Conservation (phyloP, 2,113 vertebrate species). For the Xiphorhynchus elegans region DNA sequence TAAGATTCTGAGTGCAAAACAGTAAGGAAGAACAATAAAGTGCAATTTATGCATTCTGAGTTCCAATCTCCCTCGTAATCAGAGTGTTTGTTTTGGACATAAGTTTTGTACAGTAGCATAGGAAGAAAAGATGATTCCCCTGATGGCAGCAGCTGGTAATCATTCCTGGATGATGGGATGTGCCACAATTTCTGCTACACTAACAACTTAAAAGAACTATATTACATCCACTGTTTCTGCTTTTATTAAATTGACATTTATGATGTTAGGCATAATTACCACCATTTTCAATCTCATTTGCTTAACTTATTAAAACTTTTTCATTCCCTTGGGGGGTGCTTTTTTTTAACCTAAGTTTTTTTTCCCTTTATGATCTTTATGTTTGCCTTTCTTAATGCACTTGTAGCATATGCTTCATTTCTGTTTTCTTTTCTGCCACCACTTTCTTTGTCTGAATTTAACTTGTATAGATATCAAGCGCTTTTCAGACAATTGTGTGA, state of each 20-base stretch:
- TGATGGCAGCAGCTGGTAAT: slow-evolving; percentile 26
- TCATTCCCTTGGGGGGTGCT: not conserved
- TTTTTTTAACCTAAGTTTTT: not conserved
- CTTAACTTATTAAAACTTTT: slow-evolving; percentile 18
- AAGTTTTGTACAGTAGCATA: not conserved
- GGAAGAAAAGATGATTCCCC: slow-evolving; percentile 7
- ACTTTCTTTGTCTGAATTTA: not conserved
- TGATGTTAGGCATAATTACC: slow-evolving; percentile 26
- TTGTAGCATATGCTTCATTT: not conserved
- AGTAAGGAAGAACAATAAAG: not conserved
- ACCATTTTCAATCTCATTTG: not conserved
- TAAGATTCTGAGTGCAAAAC: not conserved
- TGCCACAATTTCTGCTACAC: not conserved
- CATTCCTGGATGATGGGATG: not conserved
- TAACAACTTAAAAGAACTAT: not conserved
- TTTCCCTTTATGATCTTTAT: not conserved
- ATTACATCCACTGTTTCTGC: not conserved
- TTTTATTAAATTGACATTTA: slow-evolving; percentile 21
- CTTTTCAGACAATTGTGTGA: not conserved
- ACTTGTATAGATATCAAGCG: not conserved
- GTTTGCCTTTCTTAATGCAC: not conserved
- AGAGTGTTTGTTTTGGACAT: not conserved
- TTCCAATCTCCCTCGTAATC: not conserved
- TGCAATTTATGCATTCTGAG: accelerated
- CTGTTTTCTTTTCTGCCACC: not conserved